phyloP scores from a whole-genome alignment of 2,888 invertebrate species.

The Stenchaetothrips biformis region DNA sequence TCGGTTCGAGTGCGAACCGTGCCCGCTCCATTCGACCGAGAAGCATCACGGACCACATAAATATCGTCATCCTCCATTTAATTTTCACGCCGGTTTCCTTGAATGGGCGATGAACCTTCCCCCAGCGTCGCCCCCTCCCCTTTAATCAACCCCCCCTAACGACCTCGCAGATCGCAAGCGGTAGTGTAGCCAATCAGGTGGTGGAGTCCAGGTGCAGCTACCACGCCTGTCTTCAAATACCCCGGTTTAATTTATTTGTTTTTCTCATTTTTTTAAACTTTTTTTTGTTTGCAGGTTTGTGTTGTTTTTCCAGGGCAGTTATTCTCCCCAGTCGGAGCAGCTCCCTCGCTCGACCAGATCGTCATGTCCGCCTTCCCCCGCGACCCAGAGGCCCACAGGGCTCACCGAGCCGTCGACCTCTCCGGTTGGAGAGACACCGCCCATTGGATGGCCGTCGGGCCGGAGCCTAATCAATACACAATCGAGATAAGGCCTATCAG shows the following conservation, averaged over 20 bases:
- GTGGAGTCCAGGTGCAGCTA: no score
- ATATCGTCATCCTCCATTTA: constrained; percentile 7
- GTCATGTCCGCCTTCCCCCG: background rate
- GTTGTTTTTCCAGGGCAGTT: no score
- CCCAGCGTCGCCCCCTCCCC: background rate
- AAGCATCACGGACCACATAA: background rate
- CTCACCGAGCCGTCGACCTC: background rate
- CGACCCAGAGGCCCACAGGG: background rate
- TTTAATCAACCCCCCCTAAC: background rate
- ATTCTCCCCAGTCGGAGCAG: no score
- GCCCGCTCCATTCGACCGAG: no score
- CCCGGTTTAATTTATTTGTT: no score
- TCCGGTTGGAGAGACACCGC: background rate
- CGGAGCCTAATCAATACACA: no score
- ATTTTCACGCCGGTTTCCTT: constrained; percentile 2
- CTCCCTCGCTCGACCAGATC: background rate
- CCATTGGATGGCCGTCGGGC: background rate
- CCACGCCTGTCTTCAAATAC: no score
- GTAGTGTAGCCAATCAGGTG: no score
- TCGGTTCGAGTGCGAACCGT: background rate
- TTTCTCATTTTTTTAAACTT: no score
- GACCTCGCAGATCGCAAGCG: no score
- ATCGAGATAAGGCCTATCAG: no score
- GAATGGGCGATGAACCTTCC: background rate
- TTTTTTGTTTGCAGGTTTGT: no score